These are phyloP conservation scores for Fragum sueziense DNA, from an alignment of 2,888 invertebrate species.

Conservation along the genomic window DNA sequence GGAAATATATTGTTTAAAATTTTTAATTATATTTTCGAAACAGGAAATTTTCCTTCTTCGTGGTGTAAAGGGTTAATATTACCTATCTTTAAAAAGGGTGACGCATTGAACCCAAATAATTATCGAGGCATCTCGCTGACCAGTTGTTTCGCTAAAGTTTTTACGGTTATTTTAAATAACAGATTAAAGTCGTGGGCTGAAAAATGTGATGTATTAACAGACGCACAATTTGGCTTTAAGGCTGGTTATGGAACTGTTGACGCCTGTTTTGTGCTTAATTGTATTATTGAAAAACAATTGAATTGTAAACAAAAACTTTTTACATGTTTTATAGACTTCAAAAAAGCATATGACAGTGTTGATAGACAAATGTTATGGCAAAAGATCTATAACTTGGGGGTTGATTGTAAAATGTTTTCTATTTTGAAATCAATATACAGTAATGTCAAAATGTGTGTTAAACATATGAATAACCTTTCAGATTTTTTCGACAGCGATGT, in stretches of 20 bases:
- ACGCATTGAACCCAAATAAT: neutral
- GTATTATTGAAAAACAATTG: neutral
- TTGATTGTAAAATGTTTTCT: slow-evolving; percentile 3
- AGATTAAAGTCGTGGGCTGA: neutral
- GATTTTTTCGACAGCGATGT: no score
- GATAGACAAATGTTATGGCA: neutral
- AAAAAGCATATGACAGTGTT: slow-evolving; percentile 9
- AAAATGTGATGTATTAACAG: no score
- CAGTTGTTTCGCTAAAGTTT: slow-evolving; percentile 17
- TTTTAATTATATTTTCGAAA: slow-evolving; percentile 11
- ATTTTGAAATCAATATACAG: slow-evolving; percentile 1
- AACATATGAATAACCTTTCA: no score
- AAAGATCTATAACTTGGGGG: neutral
- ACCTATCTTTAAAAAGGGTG: slow-evolving; percentile 3
- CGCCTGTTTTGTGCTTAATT: neutral
- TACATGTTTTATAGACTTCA: no score
- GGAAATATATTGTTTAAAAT: neutral
- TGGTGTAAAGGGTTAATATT: slow-evolving; percentile 18
- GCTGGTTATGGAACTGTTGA: neutral
- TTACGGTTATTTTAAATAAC: neutral
- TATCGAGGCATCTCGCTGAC: slow-evolving; percentile 6
- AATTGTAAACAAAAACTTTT: neutral
- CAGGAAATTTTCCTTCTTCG: slow-evolving; percentile 11
- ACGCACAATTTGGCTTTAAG: slow-evolving; percentile 12
- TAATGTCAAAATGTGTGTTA: no score